Conservation (phyloP, 2,888 invertebrate species). For the Myopa tessellatipennis region DNA sequence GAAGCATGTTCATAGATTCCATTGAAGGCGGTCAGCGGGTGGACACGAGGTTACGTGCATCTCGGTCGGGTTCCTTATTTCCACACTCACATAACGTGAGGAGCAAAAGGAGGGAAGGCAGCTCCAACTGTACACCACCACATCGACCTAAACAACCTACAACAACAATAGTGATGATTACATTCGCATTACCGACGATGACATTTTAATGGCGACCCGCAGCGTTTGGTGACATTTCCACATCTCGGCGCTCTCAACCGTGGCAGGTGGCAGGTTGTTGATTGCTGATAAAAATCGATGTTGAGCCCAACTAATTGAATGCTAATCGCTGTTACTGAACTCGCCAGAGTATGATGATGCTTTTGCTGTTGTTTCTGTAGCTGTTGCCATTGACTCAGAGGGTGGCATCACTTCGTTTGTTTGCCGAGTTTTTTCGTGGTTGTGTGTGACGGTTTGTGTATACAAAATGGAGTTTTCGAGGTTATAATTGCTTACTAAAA, state of each 20-base stretch:
- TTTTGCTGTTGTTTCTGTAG: slow-evolving; percentile 5
- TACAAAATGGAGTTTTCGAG: too few species aligned
- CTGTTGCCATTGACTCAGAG: not conserved
- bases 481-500: too few species aligned
- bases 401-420: slow-evolving; percentile 10
- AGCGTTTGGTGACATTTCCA: not conserved
- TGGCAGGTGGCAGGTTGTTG: slow-evolving; percentile 24
- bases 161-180: not conserved
- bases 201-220: not conserved
- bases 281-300: slow-evolving; percentile 46
- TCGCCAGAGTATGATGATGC: slow-evolving; percentile 3
- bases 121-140: too few species aligned
- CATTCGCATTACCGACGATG: not conserved
- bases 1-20: too few species aligned
- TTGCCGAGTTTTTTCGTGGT: not conserved
- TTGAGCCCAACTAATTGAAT: slow-evolving; percentile 60
- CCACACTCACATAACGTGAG: too few species aligned
- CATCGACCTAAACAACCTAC: too few species aligned
- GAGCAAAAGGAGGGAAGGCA: too few species aligned
- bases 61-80: too few species aligned
- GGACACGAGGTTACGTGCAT: too few species aligned
- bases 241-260: not conserved
- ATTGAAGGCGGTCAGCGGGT: too few species aligned
- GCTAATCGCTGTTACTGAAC: slow-evolving; percentile 57
- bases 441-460: not conserved